A percentile compares a stretch with the other conserved stretches of the same genome.
Conservation (phyloP, 2,113 vertebrate genomes). For the Heterocephalus glaber region DNA sequence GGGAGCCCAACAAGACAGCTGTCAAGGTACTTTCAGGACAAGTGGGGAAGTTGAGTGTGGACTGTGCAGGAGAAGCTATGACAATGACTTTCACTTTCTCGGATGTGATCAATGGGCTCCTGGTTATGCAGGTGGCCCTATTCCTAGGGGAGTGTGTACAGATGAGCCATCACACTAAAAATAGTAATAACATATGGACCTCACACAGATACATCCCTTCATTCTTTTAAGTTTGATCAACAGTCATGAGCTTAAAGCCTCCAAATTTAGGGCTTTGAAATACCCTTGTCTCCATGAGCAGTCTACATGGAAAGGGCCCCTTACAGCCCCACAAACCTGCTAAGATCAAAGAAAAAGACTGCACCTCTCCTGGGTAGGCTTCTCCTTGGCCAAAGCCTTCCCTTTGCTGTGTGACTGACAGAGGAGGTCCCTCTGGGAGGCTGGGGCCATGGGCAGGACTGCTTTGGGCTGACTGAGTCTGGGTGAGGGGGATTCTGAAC, state of each 20-base stretch:
- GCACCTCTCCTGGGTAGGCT: background rate
- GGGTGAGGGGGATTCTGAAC: background rate
- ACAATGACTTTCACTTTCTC: background rate
- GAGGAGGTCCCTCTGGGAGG: background rate
- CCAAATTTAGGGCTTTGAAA: background rate
- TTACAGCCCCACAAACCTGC: background rate
- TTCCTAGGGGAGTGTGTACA: background rate
- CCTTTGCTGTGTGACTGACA: background rate
- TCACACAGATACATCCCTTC: background rate
- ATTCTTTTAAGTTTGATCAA: background rate
- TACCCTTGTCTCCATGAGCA: background rate
- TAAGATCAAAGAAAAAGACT: background rate
- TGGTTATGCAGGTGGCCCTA: background rate
- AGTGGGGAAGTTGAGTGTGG: background rate
- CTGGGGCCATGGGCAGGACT: background rate
- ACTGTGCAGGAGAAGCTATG: background rate
- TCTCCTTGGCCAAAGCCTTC: background rate
- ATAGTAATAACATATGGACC: background rate
- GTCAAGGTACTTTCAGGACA: background rate
- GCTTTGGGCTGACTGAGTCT: background rate
- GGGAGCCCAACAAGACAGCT: background rate
- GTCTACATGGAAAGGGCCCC: rapidly evolving
- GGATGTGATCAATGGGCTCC: background rate
- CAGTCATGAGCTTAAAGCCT: background rate
- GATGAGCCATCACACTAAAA: background rate